Evolutionary conservation across 2,888 invertebrate species (phyloP), one percentile per base, ranked within the genome.

Genomic region (Hemithea aestivaria): DNA sequence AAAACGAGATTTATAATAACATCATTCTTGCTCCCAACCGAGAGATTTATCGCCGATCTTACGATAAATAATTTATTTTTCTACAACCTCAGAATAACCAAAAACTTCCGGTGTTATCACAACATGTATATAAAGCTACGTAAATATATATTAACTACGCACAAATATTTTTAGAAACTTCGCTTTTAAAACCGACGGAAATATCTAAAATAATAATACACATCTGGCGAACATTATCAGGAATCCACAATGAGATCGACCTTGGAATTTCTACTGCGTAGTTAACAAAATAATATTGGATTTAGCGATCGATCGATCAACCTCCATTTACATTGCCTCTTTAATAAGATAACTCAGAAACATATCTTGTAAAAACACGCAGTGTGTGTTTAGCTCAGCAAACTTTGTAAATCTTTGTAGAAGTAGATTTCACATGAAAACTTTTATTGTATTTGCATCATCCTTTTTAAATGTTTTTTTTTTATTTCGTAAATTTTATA

Each of bases 191-290:
- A 30, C 12, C 22, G 23, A 10, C 10, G 5, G 21, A 25, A 28
- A 11, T 27, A 22, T 23, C 5, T 22, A 33, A 31, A 25, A 30
- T 22, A 30, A 35, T 35, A 39, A 40, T 26, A 40, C 16, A 10
- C 29, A 30, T 11, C 24, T 31, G 11, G 31, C 22, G 24, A 20
- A 28, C 9, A 26, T 31, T 34, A 44, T 27, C 39, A 25, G n/a
- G 37, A 37, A 37, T 42, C 12, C 33, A 24, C 40, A 41, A 43
- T 41, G 47, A 40, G 28, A 28, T 10, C 37, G 41, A 35, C 53
- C 49, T 51, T 53, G 47, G 34, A 36, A 44, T 30, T 30, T 23
- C 34, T 40, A 30, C 40, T 40, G 49, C 51, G 49, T 51, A 49
- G 43, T 40, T 31, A 12, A 27, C 24, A 20, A 22, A 20, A 40